Percentiles rank a stretch among this genome's conserved stretches.
Conservation (phyloP, 2,113 vertebrate genomes). For the Amazona guildingii region DNA sequence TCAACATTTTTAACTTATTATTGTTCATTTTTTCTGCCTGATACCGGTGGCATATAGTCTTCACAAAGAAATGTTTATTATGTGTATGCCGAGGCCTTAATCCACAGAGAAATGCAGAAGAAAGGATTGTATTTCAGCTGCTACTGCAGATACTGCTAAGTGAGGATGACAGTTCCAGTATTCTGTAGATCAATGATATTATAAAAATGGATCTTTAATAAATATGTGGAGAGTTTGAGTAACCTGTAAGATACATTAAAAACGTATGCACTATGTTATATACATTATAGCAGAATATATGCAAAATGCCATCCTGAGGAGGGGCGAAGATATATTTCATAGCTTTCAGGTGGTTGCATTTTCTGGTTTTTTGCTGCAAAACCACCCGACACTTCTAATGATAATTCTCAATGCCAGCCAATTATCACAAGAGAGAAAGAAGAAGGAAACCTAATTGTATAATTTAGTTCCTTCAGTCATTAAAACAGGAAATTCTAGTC, state of each 20-base stretch:
- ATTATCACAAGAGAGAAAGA: background rate
- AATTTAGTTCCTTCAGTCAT: background rate
- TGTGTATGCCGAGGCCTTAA: background rate
- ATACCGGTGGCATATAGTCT: background rate
- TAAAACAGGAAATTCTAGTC: background rate
- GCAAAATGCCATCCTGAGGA: background rate
- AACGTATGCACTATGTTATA: rapidly evolving
- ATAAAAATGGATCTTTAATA: conserved; percentile 14
- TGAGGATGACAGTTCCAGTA: background rate
- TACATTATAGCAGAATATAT: background rate
- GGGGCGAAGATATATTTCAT: background rate
- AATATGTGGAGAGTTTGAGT: background rate
- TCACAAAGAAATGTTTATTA: background rate
- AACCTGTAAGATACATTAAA: background rate
- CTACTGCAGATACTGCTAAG: background rate
- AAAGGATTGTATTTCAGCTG: background rate
- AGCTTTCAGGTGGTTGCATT: background rate
- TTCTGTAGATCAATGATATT: background rate
- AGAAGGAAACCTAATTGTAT: background rate
- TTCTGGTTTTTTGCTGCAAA: background rate
- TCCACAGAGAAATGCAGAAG: background rate
- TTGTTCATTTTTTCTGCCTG: background rate
- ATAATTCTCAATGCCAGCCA: background rate
- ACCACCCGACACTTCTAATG: background rate
- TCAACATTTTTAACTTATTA: background rate